These are phyloP conservation scores for Aphidoletes aphidimyza DNA, from an alignment of 2,888 invertebrate species.

Conservation along the genomic window DNA sequence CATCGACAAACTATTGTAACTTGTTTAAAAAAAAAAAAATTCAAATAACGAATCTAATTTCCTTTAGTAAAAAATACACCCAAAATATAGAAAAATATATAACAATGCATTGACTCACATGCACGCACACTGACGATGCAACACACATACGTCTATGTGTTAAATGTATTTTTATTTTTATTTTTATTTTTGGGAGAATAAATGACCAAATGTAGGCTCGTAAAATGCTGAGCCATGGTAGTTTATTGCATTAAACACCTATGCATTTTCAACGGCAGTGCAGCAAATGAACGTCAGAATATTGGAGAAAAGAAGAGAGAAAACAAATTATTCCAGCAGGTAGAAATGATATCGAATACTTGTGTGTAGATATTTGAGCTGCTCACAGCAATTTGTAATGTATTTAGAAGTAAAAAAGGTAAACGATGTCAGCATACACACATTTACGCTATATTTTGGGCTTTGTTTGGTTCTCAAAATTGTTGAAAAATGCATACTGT, in stretches of 20 bases:
- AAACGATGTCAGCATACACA: neutral
- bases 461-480: neutral
- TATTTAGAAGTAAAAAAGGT: neutral
- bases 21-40: neutral
- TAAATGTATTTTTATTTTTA: neutral
- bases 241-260: conserved; percentile 38
- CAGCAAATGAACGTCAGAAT: neutral
- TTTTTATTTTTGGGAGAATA: conserved; percentile 3
- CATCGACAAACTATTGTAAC: neutral
- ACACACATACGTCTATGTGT: neutral
- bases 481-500: neutral
- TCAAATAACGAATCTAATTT: conserved; percentile 43
- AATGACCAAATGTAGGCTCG: conserved; percentile 38
- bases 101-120: conserved; percentile 37
- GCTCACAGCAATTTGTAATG: conserved; percentile 1
- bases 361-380: neutral
- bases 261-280: conserved; percentile 9
- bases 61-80: conserved; percentile 41
- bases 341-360: neutral
- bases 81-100: neutral
- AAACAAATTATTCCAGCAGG: neutral
- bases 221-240: conserved; percentile 9
- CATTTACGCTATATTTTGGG: too few species aligned
- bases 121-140: neutral
- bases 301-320: neutral